Conservation (phyloP, 2,797 vertebrate genomes). For the Centropyge bicolor region DNA sequence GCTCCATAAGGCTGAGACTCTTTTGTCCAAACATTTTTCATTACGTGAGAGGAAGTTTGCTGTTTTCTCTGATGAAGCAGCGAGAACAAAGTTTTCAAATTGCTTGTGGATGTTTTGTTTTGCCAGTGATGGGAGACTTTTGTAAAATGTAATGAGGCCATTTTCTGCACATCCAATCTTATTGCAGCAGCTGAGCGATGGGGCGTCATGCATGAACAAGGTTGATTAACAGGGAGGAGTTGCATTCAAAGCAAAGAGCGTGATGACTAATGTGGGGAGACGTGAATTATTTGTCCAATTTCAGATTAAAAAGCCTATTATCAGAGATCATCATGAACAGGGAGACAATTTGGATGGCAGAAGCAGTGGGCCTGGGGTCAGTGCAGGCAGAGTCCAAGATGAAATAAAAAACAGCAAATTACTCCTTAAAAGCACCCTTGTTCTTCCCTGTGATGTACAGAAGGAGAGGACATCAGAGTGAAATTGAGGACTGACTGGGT, state of each 20-base stretch:
- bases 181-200: constrained; percentile 69
- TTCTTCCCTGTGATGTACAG: constrained; percentile 65
- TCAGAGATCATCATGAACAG: constrained; percentile 63
- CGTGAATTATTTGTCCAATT: constrained; percentile 69
- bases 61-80: constrained; percentile 64
- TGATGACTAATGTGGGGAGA: constrained; percentile 74
- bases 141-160: constrained; percentile 72
- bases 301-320: constrained; percentile 71
- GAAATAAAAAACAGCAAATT: constrained; percentile 64
- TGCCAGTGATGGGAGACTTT: constrained; percentile 59
- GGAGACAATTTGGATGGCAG: constrained; percentile 56
- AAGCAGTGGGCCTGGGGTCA: constrained; percentile 55
- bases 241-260: constrained; percentile 62
- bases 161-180: constrained; percentile 69
- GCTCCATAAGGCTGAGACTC: constrained; percentile 4
- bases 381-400: constrained; percentile 55
- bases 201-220: constrained; percentile 67
- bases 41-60: constrained; percentile 42
- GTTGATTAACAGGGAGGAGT: constrained; percentile 72
- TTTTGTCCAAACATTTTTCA: constrained; percentile 37
- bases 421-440: constrained; percentile 75
- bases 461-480: constrained; percentile 64
- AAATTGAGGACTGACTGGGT: constrained; percentile 54
- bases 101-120: constrained; percentile 62
- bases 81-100: constrained; percentile 75